Evolutionary conservation across 2,888 invertebrate genomes (phyloP).

Genomic region (Calameuta idolon): DNA sequence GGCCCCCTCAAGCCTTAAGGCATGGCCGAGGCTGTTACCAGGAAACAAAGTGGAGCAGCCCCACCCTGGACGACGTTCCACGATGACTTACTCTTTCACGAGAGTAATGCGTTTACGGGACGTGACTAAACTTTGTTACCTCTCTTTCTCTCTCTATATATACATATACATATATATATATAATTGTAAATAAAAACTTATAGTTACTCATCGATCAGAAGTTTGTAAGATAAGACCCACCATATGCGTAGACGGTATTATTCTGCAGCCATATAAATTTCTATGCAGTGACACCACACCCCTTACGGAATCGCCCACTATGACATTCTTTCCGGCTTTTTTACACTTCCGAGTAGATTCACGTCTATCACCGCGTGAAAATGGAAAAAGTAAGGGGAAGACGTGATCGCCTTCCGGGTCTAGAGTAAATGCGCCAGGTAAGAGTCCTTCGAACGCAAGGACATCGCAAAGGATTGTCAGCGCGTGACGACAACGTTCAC

Average conservation of each 20-base stretch:
- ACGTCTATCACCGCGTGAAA: neutral
- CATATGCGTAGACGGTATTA: neutral
- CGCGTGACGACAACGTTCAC: neutral
- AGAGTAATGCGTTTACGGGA: neutral
- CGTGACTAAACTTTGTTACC: neutral
- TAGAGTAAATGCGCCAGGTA: neutral
- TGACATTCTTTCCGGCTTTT: neutral
- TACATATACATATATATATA: neutral
- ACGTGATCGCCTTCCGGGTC: constrained; percentile 8
- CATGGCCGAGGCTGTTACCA: neutral
- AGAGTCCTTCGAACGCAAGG: constrained; percentile 26
- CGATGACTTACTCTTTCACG: constrained; percentile 18
- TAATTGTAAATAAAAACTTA: neutral
- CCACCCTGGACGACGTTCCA: constrained; percentile 12
- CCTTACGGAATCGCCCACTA: neutral
- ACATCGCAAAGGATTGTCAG: constrained; percentile 7
- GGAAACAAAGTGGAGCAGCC: constrained; percentile 18
- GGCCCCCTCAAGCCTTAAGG: neutral
- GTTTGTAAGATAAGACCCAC: neutral
- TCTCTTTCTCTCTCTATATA: no score
- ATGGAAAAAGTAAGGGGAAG: neutral
- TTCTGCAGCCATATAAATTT: neutral
- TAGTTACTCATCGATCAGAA: neutral
- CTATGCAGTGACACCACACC: neutral
- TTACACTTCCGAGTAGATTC: neutral